phyloP scores from a whole-genome alignment of 2,888 invertebrate genomes.

The Lissocephala sabroskyi region DNA sequence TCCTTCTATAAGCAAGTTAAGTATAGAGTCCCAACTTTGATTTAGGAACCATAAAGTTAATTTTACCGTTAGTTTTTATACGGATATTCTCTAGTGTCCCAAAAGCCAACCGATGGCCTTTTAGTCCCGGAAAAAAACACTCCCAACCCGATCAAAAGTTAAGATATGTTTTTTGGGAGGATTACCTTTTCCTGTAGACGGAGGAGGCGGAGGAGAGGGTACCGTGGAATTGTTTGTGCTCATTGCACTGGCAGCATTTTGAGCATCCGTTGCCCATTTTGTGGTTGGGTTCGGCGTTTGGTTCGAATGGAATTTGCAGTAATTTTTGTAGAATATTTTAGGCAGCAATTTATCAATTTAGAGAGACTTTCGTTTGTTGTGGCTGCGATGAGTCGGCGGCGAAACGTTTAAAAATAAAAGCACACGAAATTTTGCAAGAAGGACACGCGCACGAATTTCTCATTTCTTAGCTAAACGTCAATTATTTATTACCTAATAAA shows the following conservation, averaged over 20 bases:
- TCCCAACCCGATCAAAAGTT: no score
- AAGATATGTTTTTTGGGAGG: no score
- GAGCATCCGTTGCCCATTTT: constrained; percentile 73
- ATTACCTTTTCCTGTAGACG: constrained; percentile 71
- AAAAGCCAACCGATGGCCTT: no score
- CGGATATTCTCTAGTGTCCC: no score
- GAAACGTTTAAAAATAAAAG: no score
- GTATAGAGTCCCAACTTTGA: no score
- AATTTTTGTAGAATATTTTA: not conserved
- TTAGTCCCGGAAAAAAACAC: no score
- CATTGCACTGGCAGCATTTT: constrained; percentile 71
- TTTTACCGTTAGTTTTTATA: no score
- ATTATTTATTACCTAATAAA: constrained; percentile 36
- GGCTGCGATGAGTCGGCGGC: not conserved
- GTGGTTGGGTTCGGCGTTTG: constrained; percentile 2
- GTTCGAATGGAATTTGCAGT: not conserved
- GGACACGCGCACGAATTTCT: constrained; percentile 39
- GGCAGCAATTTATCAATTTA: no score
- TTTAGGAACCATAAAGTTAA: no score
- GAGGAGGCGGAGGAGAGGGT: constrained; percentile 71
- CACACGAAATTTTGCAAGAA: constrained; percentile 3
- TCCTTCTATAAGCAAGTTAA: no score
- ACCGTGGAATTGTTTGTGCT: constrained; percentile 68
- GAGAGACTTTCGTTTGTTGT: no score
- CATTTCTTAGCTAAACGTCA: constrained; percentile 17